Evolutionary conservation across 1,140 invertebrate genomes (phyloP), one percentile per base, ranked within the genome.

Genomic region (Drosophila prosaltans): DNA sequence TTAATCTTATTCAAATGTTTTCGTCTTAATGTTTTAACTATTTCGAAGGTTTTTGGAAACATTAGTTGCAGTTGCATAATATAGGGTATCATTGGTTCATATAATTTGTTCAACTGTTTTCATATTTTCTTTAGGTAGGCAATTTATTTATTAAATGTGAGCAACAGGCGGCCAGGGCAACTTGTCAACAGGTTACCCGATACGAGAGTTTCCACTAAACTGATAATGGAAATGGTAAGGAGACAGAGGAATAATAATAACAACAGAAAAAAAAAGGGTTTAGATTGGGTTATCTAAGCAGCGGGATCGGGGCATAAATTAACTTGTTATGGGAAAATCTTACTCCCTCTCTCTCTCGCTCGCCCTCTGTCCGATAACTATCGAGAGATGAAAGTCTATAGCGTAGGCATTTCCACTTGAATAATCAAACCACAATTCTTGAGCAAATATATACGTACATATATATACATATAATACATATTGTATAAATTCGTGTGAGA

Each of bases 311-410:
- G 2, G 80, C 78, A 89, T 89, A 89, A 89, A 89, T 89, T 89
- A 89, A 89, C 84, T 90, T 89, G 84, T 89, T 89, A 80, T 84
- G 84, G 84, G 81, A 89, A 89, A 74, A 63, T 62, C 36, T 69
- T 1, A 36, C 32, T 36, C 32, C 32, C 32, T 36, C 3, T 36
- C 1, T 36, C 32, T 7, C 32, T 36, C 32, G 1, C 32, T 36
- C 3, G 3, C 32, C 32, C 3, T 36, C 6, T 36, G 6, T 51
- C 45, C 26, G 74, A 79, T 72, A 68, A 54, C 69, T 72, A 69
- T 71, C 74, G 57, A 41, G 57, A 41, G 57, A 59, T n/a, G 60
- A 40, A 54, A 70, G 45, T 62, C 36, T 24, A 69, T 16, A 36
- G 32, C 32, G 26, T 28, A 10, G 62, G 39, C 54, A 36, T 66